phyloP scores from a whole-genome alignment of 2,113 vertebrate genomes.

The Crypturellus undulatus region DNA sequence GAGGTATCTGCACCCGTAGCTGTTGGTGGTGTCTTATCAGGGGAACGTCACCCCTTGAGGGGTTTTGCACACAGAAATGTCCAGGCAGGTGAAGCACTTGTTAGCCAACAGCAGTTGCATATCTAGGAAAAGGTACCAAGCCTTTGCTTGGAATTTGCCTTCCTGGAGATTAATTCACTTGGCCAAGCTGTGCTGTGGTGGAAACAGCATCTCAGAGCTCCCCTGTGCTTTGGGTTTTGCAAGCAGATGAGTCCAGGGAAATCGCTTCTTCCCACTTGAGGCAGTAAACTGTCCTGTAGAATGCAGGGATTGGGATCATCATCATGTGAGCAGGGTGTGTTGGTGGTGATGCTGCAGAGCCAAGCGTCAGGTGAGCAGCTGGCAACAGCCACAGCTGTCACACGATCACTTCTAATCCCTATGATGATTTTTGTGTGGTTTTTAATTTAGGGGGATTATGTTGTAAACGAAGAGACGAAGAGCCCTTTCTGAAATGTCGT shows the following conservation, averaged over 20 bases:
- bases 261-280: background rate
- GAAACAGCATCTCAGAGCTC: background rate
- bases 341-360: too few relatives aligned
- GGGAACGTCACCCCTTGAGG: fast-evolving
- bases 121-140: background rate
- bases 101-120: background rate
- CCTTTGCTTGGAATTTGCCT: background rate
- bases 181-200: background rate
- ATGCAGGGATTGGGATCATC: background rate
- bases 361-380: too few relatives aligned
- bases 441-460: too few relatives aligned
- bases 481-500: too few relatives aligned
- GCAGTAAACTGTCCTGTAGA: background rate
- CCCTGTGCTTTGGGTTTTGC: background rate
- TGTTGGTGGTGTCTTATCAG: background rate
- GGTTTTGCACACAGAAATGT: background rate
- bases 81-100: background rate
- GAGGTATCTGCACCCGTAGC: background rate
- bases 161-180: background rate
- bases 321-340: background rate
- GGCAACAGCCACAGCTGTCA: too few relatives aligned
- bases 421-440: too few relatives aligned
- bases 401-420: too few relatives aligned
- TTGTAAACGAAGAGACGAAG: too few relatives aligned
- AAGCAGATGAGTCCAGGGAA: background rate